These are phyloP conservation scores for Puffinus mauretanicus DNA, from an alignment of 2,113 vertebrate species.

Conservation along the genomic window DNA sequence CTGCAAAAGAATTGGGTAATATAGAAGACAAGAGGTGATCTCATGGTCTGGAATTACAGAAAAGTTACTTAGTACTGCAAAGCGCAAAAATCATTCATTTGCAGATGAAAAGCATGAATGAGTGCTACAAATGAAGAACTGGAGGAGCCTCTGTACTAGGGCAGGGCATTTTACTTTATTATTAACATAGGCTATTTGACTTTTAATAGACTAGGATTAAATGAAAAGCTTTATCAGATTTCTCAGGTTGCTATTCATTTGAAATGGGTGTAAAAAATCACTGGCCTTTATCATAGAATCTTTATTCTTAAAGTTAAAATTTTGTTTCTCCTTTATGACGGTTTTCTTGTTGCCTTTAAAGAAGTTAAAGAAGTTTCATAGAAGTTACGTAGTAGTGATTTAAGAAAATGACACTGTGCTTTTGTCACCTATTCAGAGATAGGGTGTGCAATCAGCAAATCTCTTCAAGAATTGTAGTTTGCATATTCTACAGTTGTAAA, in stretches of 20 bases:
- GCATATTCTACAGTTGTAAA: background rate
- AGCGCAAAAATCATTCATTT: background rate
- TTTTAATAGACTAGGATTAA: background rate
- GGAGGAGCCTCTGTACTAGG: background rate
- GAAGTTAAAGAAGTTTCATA: background rate
- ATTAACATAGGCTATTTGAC: background rate
- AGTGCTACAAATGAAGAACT: background rate
- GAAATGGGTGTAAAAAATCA: background rate
- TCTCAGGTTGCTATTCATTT: background rate
- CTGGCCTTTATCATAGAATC: background rate
- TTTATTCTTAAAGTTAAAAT: background rate
- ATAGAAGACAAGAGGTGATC: background rate
- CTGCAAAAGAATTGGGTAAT: background rate
- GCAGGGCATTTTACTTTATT: background rate
- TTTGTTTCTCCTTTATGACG: background rate
- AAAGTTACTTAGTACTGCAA: background rate
- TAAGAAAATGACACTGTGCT: background rate
- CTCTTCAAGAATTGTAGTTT: background rate
- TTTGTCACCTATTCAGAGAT: background rate
- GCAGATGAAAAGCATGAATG: background rate
- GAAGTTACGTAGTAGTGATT: background rate
- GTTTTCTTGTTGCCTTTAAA: background rate
- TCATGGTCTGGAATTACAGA: background rate
- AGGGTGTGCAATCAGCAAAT: background rate
- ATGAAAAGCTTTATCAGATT: background rate